Evolutionary conservation across 2,797 vertebrate genomes (phyloP), one percentile per base, ranked within the genome.

Genomic region (Typhlichthys eigenmanni): DNA sequence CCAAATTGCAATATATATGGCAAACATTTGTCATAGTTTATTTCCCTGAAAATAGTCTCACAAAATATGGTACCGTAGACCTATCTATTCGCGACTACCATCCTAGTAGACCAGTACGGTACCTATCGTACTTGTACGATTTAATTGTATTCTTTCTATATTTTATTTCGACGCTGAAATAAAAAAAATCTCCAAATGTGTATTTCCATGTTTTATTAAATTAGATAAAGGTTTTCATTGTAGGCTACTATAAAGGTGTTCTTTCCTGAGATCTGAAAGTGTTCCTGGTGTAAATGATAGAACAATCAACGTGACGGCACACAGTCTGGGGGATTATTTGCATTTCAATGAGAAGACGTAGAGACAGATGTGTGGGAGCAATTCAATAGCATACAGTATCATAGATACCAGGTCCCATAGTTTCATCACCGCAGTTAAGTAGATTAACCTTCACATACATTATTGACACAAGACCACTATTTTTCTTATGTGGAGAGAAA

Each of bases 281-380:
- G 38, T 43, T 9, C 1, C 38, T 2, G 8, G 9, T 10, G 38
- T 43, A 43, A 10, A 1, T 43, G 38, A 10, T 13, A 12, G 10
- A 49, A 61, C 58, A 62, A 56, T 61, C 5, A 54, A 5, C 45
- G 13, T 10, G 16, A 32, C 52, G 38, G 32, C 53, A 24, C n/a
- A 16, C 46, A 56, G 13, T 58, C 58, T 49, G 17, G 47, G 45
- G 5, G 24, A 46, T 55, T 3, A 61, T 60, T 68, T 50, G 66
- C 45, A 34, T 45, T 14, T 68, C 58, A 68, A 67, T 60, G 58
- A 51, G 29, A 48, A 14, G 29, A 48, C 5, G 13, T 13, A 51
- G 59, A 12, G 47, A 43, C 59, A 60, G 47, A 50, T 60, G 48
- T 34, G 24, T 34, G 8, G 5, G 16, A 12, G n/a, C 32, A 43